Conservation (phyloP, 1,140 invertebrate species). For the Musca domestica region DNA sequence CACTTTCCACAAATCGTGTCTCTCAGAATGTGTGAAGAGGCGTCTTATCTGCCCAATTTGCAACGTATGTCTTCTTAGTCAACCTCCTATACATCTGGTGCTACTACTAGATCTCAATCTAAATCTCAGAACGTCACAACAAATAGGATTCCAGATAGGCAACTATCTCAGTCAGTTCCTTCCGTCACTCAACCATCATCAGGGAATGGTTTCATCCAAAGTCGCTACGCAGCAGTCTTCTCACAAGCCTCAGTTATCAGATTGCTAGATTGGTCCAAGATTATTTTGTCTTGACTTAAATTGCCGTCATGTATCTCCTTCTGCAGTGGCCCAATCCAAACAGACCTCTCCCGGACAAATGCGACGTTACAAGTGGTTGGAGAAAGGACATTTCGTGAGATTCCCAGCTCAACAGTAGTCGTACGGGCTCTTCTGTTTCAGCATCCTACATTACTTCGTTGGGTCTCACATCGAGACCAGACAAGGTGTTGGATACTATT, state of each 20-base stretch:
- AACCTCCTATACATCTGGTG: neutral
- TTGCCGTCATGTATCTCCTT: neutral
- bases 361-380: neutral
- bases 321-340: neutral
- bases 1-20: too few species aligned
- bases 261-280: neutral
- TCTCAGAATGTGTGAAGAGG: neutral
- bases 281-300: neutral
- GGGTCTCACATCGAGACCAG: neutral
- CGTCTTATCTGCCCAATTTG: neutral
- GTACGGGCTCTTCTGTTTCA: neutral
- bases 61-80: neutral
- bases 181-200: neutral
- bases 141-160: neutral
- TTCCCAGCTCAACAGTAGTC: neutral
- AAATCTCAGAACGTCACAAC: neutral
- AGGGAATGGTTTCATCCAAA: neutral
- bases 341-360: neutral
- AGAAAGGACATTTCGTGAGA: neutral
- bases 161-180: neutral
- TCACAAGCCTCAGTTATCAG: neutral
- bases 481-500: neutral
- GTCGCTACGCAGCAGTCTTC: neutral
- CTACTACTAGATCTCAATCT: neutral
- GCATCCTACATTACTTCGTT: neutral